phyloP scores from a whole-genome alignment of 2,888 invertebrate genomes.

The Coenonympha arcania region DNA sequence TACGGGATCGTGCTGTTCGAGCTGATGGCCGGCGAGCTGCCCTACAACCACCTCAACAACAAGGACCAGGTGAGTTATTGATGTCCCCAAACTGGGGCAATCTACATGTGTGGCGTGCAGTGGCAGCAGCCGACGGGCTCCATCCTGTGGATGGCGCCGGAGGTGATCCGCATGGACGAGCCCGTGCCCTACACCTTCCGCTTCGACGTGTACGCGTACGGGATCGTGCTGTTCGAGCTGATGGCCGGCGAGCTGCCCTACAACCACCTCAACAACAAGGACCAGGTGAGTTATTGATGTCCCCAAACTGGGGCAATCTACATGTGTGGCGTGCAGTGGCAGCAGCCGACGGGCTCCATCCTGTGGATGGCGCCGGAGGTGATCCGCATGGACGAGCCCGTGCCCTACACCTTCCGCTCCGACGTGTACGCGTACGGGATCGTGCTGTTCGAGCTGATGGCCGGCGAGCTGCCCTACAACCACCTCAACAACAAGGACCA shows the following conservation, averaged over 20 bases:
- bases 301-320: too few relatives aligned
- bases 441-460: slow-evolving; percentile 94
- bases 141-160: slow-evolving; percentile 99
- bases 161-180: slow-evolving; percentile 98
- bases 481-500: slow-evolving; percentile 96
- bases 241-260: slow-evolving; percentile 95
- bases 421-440: slow-evolving; percentile 99
- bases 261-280: slow-evolving; percentile 93
- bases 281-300: slow-evolving; percentile 73
- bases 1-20: slow-evolving; percentile 99
- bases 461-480: slow-evolving; percentile 92
- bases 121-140: slow-evolving; percentile 96
- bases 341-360: slow-evolving; percentile 96
- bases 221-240: slow-evolving; percentile 96
- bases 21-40: slow-evolving; percentile 91
- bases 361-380: slow-evolving; percentile 99
- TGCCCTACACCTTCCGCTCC: slow-evolving; percentile 97
- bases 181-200: slow-evolving; percentile 97
- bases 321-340: slow-evolving; percentile 92
- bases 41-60: slow-evolving; percentile 94
- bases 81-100: too few relatives aligned
- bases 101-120: too few relatives aligned
- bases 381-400: slow-evolving; percentile 96
- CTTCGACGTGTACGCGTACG: slow-evolving; percentile 99
- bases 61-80: slow-evolving; percentile 80